phyloP scores from a whole-genome alignment of 2,113 vertebrate genomes.

The Archocentrus centrarchus region DNA sequence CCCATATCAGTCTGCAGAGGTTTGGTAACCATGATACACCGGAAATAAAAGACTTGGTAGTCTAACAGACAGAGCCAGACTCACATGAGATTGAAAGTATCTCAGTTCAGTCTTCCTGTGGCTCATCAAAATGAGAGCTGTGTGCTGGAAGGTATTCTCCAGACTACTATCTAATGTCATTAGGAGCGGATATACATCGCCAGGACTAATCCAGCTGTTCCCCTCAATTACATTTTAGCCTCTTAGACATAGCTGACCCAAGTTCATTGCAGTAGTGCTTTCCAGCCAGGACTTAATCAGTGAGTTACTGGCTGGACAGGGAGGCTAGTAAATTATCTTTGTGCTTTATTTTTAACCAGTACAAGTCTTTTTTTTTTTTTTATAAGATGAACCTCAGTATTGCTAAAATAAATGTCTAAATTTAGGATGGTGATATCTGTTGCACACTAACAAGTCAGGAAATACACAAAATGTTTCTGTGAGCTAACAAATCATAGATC shows the following conservation, averaged over 20 bases:
- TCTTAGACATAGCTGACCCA: conserved; percentile 56
- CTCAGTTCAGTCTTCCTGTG: conserved; percentile 2
- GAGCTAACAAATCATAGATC: neutral
- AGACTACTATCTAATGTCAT: conserved; percentile 80
- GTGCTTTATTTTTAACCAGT: neutral
- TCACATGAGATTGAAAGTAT: conserved; percentile 39
- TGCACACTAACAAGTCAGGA: neutral
- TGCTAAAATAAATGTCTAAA: neutral
- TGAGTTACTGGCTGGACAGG: conserved; percentile 20
- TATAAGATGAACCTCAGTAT: neutral
- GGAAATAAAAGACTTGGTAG: conserved; percentile 44
- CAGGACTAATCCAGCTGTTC: conserved; percentile 72
- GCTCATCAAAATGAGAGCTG: conserved; percentile 50
- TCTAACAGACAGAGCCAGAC: neutral
- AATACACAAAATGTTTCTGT: neutral
- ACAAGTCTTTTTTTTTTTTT: neutral
- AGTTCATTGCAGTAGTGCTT: conserved; percentile 51
- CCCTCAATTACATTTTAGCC: conserved; percentile 73
- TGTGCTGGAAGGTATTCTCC: conserved; percentile 71
- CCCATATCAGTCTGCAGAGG: neutral
- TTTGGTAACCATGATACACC: conserved; percentile 32
- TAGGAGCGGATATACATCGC: conserved; percentile 71
- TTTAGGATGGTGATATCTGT: neutral
- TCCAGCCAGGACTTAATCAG: conserved; percentile 45
- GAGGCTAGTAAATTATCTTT: conserved; percentile 34